A percentile compares a stretch with the other conserved stretches of the same genome.
Evolutionary conservation across 2,797 vertebrate species (phyloP).

Genomic region (Potorous gilbertii): DNA sequence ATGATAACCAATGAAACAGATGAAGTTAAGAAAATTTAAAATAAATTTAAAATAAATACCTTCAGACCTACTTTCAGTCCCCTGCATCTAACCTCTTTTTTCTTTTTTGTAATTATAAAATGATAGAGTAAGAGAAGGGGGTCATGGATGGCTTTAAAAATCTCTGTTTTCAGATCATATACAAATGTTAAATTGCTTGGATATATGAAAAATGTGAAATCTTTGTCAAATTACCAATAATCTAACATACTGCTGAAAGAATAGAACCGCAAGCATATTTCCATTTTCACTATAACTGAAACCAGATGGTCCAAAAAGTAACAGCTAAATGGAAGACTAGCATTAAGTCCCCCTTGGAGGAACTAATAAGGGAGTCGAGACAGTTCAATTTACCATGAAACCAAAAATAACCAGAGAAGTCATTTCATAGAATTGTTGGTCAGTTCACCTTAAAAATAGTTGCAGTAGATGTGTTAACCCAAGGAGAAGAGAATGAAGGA

Average conservation of each 20-base stretch:
- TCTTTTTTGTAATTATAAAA: neutral
- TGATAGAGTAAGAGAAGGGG: neutral
- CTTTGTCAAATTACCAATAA: neutral
- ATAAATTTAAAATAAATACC: no score
- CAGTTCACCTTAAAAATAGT: neutral
- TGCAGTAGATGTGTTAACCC: neutral
- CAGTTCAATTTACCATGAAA: neutral
- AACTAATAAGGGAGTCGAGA: neutral
- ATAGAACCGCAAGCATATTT: neutral
- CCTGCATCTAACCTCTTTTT: neutral
- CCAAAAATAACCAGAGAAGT: neutral
- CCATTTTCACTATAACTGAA: neutral
- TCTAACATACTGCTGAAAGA: neutral
- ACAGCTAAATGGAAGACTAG: neutral
- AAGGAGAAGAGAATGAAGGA: neutral
- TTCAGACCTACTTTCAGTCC: neutral
- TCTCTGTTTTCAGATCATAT: neutral
- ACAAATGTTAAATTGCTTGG: neutral
- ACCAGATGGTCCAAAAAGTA: neutral
- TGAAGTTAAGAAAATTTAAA: neutral
- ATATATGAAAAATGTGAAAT: neutral
- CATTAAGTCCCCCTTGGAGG: neutral
- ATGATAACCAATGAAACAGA: neutral
- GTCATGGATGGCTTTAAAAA: neutral
- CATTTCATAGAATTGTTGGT: neutral